Evolutionary conservation across 2,797 vertebrate genomes (phyloP).

Genomic region (Enteromius trimaculatus): DNA sequence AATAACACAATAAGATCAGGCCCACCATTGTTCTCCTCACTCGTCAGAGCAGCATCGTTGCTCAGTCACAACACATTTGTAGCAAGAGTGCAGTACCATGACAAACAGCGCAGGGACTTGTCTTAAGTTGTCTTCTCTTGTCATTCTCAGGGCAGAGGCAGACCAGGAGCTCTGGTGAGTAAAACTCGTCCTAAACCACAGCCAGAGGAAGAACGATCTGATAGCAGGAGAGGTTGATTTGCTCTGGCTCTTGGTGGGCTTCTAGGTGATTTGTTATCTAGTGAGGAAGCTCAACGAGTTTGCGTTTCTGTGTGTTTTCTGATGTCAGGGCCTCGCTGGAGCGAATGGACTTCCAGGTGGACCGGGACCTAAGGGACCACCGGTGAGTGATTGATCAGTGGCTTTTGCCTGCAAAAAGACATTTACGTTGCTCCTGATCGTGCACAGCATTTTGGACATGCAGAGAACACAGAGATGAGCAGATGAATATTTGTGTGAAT

Average conservation of each 20-base stretch:
- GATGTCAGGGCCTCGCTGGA: constrained; percentile 87
- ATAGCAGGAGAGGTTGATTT: background rate
- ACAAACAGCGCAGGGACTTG: constrained; percentile 10
- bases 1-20: background rate
- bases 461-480: too few relatives aligned
- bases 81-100: background rate
- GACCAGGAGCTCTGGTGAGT: constrained; percentile 93
- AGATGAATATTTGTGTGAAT: too few relatives aligned
- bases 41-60: background rate
- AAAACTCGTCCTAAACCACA: constrained; percentile 20
- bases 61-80: background rate
- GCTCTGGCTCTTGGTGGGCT: background rate
- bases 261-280: background rate
- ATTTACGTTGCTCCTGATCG: background rate
- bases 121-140: constrained; percentile 73
- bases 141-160: constrained; percentile 92
- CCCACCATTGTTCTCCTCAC: background rate
- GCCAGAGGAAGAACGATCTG: background rate
- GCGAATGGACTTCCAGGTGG: constrained; percentile 89
- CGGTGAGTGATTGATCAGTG: constrained; percentile 79
- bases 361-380: constrained; percentile 85
- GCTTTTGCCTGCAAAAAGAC: background rate
- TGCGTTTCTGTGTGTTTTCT: constrained; percentile 27
- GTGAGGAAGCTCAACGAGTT: background rate
- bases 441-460: too few relatives aligned